Percentiles rank a stretch among this genome's conserved stretches.
Evolutionary conservation across 2,797 vertebrate species (phyloP).

Genomic region (Ptychadena robeensis): DNA sequence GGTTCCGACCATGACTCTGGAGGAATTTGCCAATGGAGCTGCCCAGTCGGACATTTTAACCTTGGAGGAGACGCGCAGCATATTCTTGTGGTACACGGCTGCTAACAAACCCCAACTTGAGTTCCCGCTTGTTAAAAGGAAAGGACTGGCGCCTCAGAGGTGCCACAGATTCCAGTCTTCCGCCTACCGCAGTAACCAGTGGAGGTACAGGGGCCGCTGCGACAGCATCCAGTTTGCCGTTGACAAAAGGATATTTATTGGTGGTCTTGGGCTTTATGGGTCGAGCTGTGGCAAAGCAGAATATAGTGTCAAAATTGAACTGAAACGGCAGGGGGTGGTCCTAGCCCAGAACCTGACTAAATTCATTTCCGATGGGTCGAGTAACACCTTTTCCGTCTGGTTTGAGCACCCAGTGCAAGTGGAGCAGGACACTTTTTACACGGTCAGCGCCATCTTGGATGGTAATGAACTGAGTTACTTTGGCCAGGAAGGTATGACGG

Average conservation of each 20-base stretch:
- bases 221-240: conserved; percentile 98
- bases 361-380: conserved; percentile 93
- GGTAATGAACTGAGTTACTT: conserved; percentile 98
- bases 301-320: conserved; percentile 91
- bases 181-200: conserved; percentile 96
- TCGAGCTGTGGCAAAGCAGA: conserved; percentile 91
- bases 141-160: conserved; percentile 84
- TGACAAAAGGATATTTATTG: conserved; percentile 92
- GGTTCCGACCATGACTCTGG: conserved; percentile 91
- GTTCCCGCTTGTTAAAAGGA: conserved; percentile 83
- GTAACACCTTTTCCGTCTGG: conserved; percentile 90
- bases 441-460: conserved; percentile 90
- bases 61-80: conserved; percentile 90
- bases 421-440: conserved; percentile 95
- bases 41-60: conserved; percentile 94
- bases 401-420: conserved; percentile 97
- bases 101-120: conserved; percentile 89
- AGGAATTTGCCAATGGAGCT: conserved; percentile 93
- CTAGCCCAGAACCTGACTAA: conserved; percentile 89
- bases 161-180: conserved; percentile 96
- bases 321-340: conserved; percentile 88
- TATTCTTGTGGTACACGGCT: conserved; percentile 98
- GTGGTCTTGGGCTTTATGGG: conserved; percentile 91
- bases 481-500: conserved; percentile 97
- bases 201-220: conserved; percentile 94